Conservation (phyloP, 1,140 invertebrate genomes). For the Diplogasteroides magnus region DNA sequence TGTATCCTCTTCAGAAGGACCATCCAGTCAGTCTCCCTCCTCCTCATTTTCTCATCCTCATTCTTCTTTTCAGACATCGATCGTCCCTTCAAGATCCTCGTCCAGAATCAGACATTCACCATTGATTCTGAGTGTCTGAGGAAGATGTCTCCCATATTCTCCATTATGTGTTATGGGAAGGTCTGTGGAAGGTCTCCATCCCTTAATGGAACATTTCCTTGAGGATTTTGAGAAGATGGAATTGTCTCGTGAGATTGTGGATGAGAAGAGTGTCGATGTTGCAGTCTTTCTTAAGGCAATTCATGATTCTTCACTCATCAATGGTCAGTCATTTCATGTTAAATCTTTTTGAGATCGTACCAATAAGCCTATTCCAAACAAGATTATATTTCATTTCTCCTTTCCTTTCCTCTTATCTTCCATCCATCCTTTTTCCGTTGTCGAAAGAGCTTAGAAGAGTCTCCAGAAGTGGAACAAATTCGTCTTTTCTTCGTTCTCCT, state of each 20-base stretch:
- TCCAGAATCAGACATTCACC: constrained; percentile 23
- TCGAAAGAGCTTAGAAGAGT: too few species aligned
- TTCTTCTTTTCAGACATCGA: constrained; percentile 19
- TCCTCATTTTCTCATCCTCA: too few species aligned
- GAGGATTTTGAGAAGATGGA: constrained; percentile 31
- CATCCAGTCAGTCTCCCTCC: not conserved
- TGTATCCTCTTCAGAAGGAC: too few species aligned
- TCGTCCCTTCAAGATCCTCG: constrained; percentile 30
- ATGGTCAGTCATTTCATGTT: constrained; percentile 17
- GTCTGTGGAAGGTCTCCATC: not conserved
- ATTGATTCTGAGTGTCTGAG: constrained; percentile 31
- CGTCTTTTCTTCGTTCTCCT: too few species aligned
- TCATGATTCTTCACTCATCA: constrained; percentile 21
- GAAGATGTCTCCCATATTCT: constrained; percentile 29
- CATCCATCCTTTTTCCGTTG: too few species aligned
- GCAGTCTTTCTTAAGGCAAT: constrained; percentile 23
- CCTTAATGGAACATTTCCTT: not conserved
- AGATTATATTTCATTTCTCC: too few species aligned
- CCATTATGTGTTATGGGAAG: constrained; percentile 30
- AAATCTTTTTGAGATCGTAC: too few species aligned
- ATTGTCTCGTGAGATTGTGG: constrained; percentile 31
- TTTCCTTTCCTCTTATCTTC: too few species aligned
- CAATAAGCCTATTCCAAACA: too few species aligned
- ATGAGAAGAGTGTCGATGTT: constrained; percentile 30
- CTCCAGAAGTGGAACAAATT: too few species aligned